phyloP scores from a whole-genome alignment of 2,888 invertebrate genomes.

The Idaea straminata region DNA sequence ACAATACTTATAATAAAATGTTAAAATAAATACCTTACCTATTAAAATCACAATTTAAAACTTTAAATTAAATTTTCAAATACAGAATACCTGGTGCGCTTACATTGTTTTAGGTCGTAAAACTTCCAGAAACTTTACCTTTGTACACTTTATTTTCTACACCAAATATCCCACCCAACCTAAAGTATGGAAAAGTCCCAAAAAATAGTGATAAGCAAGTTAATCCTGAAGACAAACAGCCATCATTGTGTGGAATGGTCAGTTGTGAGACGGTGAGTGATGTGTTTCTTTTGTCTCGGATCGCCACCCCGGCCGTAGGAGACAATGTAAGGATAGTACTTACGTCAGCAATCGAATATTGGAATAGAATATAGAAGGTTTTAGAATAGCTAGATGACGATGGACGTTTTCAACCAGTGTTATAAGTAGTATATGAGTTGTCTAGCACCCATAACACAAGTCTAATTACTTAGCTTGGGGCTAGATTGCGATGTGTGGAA shows the following conservation, averaged over 20 bases:
- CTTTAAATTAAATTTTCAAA: too few relatives aligned
- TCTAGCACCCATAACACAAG: too few relatives aligned
- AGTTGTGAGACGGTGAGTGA: conserved; percentile 66
- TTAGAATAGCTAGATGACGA: conserved; percentile 11
- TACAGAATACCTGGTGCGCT: too few relatives aligned
- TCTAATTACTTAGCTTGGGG: too few relatives aligned
- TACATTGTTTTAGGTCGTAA: background rate
- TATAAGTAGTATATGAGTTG: too few relatives aligned
- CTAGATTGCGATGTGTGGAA: too few relatives aligned
- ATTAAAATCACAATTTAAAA: too few relatives aligned
- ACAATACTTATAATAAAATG: too few relatives aligned
- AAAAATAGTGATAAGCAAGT: conserved; percentile 70
- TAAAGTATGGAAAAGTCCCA: conserved; percentile 29
- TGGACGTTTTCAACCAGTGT: too few relatives aligned
- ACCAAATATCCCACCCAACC: background rate
- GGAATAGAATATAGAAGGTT: conserved; percentile 35
- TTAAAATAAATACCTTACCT: too few relatives aligned
- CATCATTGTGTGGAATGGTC: conserved; percentile 60
- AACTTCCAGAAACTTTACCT: background rate
- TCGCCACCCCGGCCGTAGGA: conserved; percentile 41
- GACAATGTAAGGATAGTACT: conserved; percentile 65
- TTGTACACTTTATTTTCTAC: background rate
- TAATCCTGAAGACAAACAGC: conserved; percentile 76
- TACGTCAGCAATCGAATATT: conserved; percentile 68
- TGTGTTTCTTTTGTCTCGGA: conserved; percentile 76